Evolutionary conservation across 2,888 invertebrate species (phyloP).

Genomic region (Arge pagana): DNA sequence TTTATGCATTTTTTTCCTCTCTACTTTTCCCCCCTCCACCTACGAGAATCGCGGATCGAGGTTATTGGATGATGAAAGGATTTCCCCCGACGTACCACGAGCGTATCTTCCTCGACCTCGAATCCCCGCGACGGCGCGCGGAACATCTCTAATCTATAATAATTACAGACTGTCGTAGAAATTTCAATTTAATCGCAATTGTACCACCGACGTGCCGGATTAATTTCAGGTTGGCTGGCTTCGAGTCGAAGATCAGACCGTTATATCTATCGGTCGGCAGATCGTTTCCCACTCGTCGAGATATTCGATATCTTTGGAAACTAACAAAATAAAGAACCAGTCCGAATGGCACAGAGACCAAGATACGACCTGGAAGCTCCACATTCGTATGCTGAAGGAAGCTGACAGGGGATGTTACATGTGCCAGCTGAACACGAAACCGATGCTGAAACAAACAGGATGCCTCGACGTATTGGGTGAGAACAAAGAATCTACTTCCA

Average conservation of each 20-base stretch:
- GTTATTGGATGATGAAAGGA: too few relatives aligned
- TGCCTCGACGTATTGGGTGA: slow-evolving; percentile 79
- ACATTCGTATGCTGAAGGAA: slow-evolving; percentile 73
- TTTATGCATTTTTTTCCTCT: too few relatives aligned
- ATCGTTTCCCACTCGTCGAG: slow-evolving; percentile 76
- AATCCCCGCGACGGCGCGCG: too few relatives aligned
- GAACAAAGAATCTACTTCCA: slow-evolving; percentile 45
- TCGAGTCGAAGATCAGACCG: slow-evolving; percentile 76
- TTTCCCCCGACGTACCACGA: too few relatives aligned
- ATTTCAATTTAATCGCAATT: too few relatives aligned
- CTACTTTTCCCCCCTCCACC: too few relatives aligned
- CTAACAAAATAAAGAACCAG: slow-evolving; percentile 46
- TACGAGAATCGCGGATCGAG: too few relatives aligned
- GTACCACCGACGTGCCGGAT: too few relatives aligned
- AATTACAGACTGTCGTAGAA: too few relatives aligned
- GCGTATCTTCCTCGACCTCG: too few relatives aligned
- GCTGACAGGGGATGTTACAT: slow-evolving; percentile 79
- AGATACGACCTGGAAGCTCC: slow-evolving; percentile 73
- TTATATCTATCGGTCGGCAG: slow-evolving; percentile 73
- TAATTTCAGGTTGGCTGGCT: slow-evolving; percentile 81
- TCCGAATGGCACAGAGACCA: slow-evolving; percentile 62
- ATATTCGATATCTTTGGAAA: slow-evolving; percentile 66
- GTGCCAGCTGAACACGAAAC: slow-evolving; percentile 79
- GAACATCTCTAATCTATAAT: too few relatives aligned
- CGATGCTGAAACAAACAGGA: slow-evolving; percentile 78